Conservation (phyloP, 2,888 invertebrate genomes). For the Pseudeuparius sepicola region DNA sequence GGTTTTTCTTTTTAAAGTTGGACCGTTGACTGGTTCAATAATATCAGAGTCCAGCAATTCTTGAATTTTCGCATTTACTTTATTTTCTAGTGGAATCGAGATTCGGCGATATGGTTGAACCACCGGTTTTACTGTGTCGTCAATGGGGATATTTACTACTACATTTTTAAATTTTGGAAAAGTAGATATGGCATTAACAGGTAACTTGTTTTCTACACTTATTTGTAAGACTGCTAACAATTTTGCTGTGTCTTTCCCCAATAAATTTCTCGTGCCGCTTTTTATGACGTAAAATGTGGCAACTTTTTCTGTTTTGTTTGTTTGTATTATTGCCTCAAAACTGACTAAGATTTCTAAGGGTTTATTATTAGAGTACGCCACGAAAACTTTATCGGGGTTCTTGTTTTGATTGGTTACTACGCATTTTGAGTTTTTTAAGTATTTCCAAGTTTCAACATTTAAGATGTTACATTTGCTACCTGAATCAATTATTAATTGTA, state of each 20-base stretch:
- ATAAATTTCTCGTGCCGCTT: constrained; percentile 15
- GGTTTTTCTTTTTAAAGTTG: constrained; percentile 25
- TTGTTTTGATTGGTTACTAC: constrained; percentile 9
- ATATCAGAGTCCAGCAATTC: constrained; percentile 23
- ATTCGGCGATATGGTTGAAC: constrained; percentile 24
- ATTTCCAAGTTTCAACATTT: constrained; percentile 17
- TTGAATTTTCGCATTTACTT: constrained; percentile 25
- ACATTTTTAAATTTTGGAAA: constrained; percentile 28
- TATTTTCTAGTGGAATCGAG: constrained; percentile 25
- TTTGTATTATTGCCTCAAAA: constrained; percentile 19
- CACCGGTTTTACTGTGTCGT: constrained; percentile 25
- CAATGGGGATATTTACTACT: constrained; percentile 24
- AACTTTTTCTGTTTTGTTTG: constrained; percentile 11
- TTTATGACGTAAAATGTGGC: constrained; percentile 20
- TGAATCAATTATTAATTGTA: constrained; percentile 21
- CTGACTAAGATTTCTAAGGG: constrained; percentile 19
- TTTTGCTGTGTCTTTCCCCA: constrained; percentile 18
- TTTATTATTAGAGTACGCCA: constrained; percentile 17
- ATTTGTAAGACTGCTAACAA: too few species aligned
- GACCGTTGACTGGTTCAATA: constrained; percentile 24
- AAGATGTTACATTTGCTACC: constrained; percentile 21
- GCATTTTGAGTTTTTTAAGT: constrained; percentile 12
- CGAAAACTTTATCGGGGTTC: too few species aligned
- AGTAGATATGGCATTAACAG: too few species aligned
- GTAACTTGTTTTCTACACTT: too few species aligned